Percentiles rank a stretch among this genome's conserved stretches.
These are phyloP conservation scores for Bombylius major DNA, from an alignment of 2,888 invertebrate genomes.

Conservation along the genomic window DNA sequence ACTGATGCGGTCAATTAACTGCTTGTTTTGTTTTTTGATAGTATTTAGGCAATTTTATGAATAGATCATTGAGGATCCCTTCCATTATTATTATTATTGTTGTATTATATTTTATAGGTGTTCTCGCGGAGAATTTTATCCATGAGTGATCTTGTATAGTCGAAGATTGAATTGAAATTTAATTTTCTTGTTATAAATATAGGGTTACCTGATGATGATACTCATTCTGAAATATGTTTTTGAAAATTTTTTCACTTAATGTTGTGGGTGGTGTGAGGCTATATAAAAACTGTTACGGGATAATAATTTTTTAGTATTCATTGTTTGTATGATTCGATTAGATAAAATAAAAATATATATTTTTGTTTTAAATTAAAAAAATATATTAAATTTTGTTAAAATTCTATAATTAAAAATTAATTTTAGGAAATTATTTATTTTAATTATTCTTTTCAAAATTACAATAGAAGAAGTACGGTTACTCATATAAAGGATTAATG, in stretches of 20 bases:
- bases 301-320: constrained; percentile 8
- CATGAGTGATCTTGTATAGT: not conserved
- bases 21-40: not conserved
- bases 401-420: too few relatives aligned
- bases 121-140: not conserved
- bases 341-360: not conserved
- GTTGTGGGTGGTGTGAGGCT: constrained; percentile 6
- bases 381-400: too few relatives aligned
- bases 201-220: too few relatives aligned
- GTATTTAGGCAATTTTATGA: not conserved
- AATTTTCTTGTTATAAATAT: too few relatives aligned
- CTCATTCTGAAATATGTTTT: too few relatives aligned
- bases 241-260: too few relatives aligned
- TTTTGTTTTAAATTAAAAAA: too few relatives aligned
- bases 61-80: constrained; percentile 7
- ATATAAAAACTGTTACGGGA: constrained; percentile 11
- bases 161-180: not conserved
- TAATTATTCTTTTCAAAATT: too few relatives aligned
- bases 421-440: too few relatives aligned
- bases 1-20: constrained; percentile 13
- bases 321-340: constrained; percentile 4
- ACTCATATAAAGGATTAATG: too few relatives aligned
- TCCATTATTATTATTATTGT: not conserved
- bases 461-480: too few relatives aligned
- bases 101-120: not conserved